These are phyloP conservation scores for Mungos mungo DNA, from an alignment of 2,113 vertebrate species.

Conservation along the genomic window DNA sequence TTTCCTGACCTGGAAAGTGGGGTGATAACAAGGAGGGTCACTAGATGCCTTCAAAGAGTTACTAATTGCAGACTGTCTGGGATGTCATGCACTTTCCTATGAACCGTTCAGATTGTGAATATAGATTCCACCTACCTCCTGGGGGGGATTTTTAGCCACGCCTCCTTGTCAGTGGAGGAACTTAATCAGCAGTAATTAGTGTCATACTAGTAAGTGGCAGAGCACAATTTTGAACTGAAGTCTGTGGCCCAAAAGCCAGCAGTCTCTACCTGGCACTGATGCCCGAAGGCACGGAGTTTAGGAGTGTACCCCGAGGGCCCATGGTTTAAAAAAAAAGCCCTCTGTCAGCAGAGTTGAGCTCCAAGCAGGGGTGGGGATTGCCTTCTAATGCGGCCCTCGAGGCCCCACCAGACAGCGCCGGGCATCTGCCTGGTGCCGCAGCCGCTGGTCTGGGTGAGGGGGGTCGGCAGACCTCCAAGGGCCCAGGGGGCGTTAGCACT, in stretches of 20 bases:
- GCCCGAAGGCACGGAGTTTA: background rate
- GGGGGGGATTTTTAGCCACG: rapidly evolving
- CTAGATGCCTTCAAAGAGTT: background rate
- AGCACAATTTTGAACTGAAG: background rate
- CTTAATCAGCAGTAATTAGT: background rate
- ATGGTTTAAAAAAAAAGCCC: background rate
- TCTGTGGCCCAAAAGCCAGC: background rate
- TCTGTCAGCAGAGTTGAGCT: background rate
- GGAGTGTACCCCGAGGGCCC: background rate
- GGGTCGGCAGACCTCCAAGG: background rate
- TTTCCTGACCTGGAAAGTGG: background rate
- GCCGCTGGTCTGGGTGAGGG: too few species aligned
- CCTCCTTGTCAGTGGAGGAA: background rate
- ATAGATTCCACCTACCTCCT: background rate
- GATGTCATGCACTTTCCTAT: too few species aligned
- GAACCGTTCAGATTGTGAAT: too few species aligned
- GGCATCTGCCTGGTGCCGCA: rapidly evolving
- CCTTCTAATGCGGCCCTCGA: rapidly evolving
- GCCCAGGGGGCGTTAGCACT: too few species aligned
- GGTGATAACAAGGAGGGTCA: background rate
- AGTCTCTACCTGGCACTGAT: background rate
- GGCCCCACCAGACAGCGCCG: rapidly evolving
- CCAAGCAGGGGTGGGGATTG: background rate
- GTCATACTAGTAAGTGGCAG: background rate
- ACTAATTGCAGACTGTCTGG: background rate